Conservation (phyloP, 2,113 vertebrate species). For the Pseudonaja textilis region DNA sequence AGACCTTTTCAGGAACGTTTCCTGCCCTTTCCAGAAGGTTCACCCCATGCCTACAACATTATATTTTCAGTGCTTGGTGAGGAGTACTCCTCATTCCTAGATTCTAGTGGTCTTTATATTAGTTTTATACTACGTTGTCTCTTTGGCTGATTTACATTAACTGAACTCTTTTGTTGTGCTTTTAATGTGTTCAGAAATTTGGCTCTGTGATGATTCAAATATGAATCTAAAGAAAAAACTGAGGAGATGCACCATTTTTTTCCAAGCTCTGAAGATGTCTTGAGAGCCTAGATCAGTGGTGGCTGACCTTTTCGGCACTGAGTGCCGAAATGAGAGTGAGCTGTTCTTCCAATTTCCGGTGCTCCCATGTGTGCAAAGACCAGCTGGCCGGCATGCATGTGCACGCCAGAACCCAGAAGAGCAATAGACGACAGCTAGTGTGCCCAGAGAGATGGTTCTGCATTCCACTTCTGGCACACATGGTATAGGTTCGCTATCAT, state of each 20-base stretch:
- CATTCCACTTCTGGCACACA: too few relatives aligned
- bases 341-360: too few relatives aligned
- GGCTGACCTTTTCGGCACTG: too few relatives aligned
- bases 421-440: too few relatives aligned
- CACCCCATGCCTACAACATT: neutral
- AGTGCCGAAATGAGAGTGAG: too few relatives aligned
- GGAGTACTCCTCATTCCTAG: neutral
- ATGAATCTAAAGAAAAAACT: neutral
- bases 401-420: too few relatives aligned
- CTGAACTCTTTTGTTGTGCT: neutral
- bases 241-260: neutral
- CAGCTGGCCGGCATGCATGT: too few relatives aligned
- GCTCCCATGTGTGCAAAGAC: too few relatives aligned
- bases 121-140: neutral
- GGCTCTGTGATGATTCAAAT: neutral
- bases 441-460: too few relatives aligned
- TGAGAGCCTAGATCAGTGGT: neutral
- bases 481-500: too few relatives aligned
- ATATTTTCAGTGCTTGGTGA: neutral
- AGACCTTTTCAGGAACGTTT: neutral
- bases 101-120: neutral
- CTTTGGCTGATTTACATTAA: neutral
- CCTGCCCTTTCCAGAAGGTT: neutral
- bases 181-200: neutral
- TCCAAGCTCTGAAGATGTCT: neutral